phyloP scores from a whole-genome alignment of 1,140 invertebrate species.

The Laupala kohalensis region DNA sequence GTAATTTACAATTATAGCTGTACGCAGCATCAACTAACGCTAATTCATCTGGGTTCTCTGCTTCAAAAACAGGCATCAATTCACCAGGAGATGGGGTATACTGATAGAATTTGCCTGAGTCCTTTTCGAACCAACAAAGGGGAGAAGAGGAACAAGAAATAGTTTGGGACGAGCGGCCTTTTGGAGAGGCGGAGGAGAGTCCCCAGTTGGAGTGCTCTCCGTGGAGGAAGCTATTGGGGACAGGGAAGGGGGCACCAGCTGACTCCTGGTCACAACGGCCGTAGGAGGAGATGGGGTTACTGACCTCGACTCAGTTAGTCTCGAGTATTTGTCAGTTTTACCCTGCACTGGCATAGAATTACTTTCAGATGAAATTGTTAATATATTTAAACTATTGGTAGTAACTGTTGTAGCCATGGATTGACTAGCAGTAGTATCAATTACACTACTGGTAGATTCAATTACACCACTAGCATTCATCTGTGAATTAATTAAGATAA shows the following conservation, averaged over 20 bases:
- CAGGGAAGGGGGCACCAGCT: slow-evolving; percentile 11
- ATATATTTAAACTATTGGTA: neutral
- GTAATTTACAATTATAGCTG: slow-evolving; percentile 63
- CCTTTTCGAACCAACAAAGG: no score
- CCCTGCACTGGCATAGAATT: slow-evolving; percentile 1
- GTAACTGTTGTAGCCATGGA: neutral
- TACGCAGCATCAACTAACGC: slow-evolving; percentile 89
- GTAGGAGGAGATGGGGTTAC: slow-evolving; percentile 60
- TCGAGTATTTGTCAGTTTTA: slow-evolving; percentile 39
- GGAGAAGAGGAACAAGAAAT: slow-evolving; percentile 31
- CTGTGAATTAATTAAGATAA: no score
- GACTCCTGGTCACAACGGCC: neutral
- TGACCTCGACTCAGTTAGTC: slow-evolving; percentile 55
- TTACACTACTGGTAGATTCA: slow-evolving; percentile 17
- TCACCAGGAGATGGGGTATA: slow-evolving; percentile 29
- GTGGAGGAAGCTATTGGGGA: slow-evolving; percentile 24
- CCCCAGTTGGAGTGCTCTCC: slow-evolving; percentile 32
- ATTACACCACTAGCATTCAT: slow-evolving; percentile 72
- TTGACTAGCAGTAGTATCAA: neutral
- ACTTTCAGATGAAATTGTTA: neutral
- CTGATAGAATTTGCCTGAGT: neutral
- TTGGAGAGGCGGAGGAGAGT: slow-evolving; percentile 30
- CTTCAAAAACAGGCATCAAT: slow-evolving; percentile 64
- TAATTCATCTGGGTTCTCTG: slow-evolving; percentile 89
- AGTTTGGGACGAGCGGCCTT: slow-evolving; percentile 30